phyloP scores from a whole-genome alignment of 2,888 invertebrate species.

The Lottia gigantea region DNA sequence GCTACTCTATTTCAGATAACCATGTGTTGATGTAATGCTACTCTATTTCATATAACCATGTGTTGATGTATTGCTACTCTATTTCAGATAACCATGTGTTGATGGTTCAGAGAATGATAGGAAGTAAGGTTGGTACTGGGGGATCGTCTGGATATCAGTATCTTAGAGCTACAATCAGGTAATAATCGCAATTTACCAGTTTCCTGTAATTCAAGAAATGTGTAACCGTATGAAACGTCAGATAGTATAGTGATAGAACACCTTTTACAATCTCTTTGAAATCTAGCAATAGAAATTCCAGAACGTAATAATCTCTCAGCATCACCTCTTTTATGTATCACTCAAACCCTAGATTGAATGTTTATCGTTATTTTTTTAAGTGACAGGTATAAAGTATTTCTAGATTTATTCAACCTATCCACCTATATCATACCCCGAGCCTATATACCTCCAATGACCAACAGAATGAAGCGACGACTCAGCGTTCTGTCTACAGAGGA shows the following conservation, averaged over 20 bases:
- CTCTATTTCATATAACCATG: too few species aligned
- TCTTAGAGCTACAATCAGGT: conserved; percentile 95
- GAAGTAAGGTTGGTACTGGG: conserved; percentile 92
- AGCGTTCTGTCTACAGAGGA: conserved; percentile 49
- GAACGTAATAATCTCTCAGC: conserved; percentile 30
- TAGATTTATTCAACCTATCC: conserved; percentile 96
- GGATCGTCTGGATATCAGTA: conserved; percentile 99
- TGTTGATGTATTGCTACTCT: too few species aligned
- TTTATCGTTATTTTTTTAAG: conserved; percentile 71
- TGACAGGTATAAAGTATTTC: conserved; percentile 97
- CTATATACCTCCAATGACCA: conserved; percentile 88
- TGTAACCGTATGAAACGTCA: too few species aligned
- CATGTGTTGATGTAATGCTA: too few species aligned
- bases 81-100: conserved; percentile 94
- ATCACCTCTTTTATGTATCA: conserved; percentile 45
- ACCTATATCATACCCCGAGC: conserved; percentile 94
- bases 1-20: too few species aligned
- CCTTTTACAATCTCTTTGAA: background rate
- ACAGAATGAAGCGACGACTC: conserved; percentile 82
- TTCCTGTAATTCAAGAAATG: too few species aligned
- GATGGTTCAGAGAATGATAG: conserved; percentile 99
- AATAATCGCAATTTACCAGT: background rate
- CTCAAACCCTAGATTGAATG: background rate
- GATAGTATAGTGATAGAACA: too few species aligned
- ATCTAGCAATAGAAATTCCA: background rate